phyloP scores from a whole-genome alignment of 2,797 vertebrate genomes.

The Rhincodon typus region DNA sequence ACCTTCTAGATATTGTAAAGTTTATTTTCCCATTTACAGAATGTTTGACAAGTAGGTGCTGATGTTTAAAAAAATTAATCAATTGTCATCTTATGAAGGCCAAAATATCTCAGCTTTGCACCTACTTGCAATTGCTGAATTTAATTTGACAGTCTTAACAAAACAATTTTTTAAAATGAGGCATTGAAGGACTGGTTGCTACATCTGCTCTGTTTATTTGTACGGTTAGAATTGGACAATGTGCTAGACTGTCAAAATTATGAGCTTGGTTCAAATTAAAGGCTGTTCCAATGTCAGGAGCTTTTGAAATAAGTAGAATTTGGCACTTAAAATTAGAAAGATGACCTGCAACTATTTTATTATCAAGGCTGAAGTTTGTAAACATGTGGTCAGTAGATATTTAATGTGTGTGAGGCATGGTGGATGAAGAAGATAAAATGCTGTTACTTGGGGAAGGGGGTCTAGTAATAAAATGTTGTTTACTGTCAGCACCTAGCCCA shows the following conservation, averaged over 20 bases:
- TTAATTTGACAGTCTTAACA: slow-evolving; percentile 67
- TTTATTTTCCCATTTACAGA: too few species aligned
- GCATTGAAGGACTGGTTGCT: not conserved
- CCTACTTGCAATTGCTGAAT: slow-evolving; percentile 61
- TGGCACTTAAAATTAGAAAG: not conserved
- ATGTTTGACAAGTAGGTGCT: too few species aligned
- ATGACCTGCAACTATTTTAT: not conserved
- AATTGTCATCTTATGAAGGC: too few species aligned
- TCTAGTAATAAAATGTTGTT: not conserved
- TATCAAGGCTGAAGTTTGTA: not conserved
- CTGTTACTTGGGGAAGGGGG: not conserved
- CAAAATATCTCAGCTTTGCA: slow-evolving; percentile 47
- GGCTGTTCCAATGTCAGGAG: not conserved
- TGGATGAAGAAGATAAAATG: not conserved
- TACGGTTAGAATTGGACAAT: slow-evolving; percentile 9
- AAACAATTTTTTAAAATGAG: slow-evolving; percentile 18
- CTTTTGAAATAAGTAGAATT: slow-evolving; percentile 1
- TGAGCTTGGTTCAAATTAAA: slow-evolving; percentile 31
- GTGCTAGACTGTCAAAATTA: slow-evolving; percentile 30
- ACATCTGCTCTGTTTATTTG: not conserved
- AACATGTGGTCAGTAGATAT: not conserved
- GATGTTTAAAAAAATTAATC: too few species aligned
- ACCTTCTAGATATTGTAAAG: slow-evolving; percentile 95
- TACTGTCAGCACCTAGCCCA: not conserved
- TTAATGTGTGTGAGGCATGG: not conserved